A percentile compares a stretch with the other conserved stretches of the same genome.
phyloP scores from a whole-genome alignment of 2,888 invertebrate species.

The Deladenus siricidicola region DNA sequence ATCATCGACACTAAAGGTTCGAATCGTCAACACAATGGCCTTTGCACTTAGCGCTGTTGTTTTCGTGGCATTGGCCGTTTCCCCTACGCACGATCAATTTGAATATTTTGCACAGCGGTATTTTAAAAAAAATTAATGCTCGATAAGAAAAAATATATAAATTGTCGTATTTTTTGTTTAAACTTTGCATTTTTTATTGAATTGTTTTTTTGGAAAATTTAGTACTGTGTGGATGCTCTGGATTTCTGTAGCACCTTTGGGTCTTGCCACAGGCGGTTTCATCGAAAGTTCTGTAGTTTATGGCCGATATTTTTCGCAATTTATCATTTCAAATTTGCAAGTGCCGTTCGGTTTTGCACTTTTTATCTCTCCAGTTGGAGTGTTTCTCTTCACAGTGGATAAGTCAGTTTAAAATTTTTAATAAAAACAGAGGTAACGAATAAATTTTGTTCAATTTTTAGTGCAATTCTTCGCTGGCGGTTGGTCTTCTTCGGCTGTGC shows the following conservation, averaged over 20 bases:
- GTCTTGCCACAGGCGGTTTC: slow-evolving; percentile 36
- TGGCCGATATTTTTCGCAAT: slow-evolving; percentile 41
- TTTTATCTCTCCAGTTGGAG: slow-evolving; percentile 30
- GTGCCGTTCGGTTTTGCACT: slow-evolving; percentile 37
- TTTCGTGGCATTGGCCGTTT: slow-evolving; percentile 28
- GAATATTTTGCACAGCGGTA: slow-evolving; percentile 14
- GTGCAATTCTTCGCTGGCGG: slow-evolving; percentile 37
- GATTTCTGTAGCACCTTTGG: slow-evolving; percentile 32
- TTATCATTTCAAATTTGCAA: slow-evolving; percentile 35
- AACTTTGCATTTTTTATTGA: neutral
- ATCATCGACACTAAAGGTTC: slow-evolving; percentile 20
- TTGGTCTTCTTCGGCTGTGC: slow-evolving; percentile 29
- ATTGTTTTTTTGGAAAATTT: slow-evolving; percentile 9
- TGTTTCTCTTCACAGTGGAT: slow-evolving; percentile 24
- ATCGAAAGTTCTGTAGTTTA: slow-evolving; percentile 37
- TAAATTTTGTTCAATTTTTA: too few species aligned
- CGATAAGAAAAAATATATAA: neutral
- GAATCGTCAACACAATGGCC: slow-evolving; percentile 34
- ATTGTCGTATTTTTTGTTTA: neutral
- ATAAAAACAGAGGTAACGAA: neutral
- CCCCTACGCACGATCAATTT: slow-evolving; percentile 11
- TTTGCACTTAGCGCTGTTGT: slow-evolving; percentile 23
- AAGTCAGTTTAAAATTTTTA: slow-evolving; percentile 31
- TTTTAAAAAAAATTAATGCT: neutral
- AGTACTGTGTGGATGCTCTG: slow-evolving; percentile 7